These are phyloP conservation scores for Equus przewalskii DNA, from an alignment of 2,113 vertebrate species.

Conservation along the genomic window DNA sequence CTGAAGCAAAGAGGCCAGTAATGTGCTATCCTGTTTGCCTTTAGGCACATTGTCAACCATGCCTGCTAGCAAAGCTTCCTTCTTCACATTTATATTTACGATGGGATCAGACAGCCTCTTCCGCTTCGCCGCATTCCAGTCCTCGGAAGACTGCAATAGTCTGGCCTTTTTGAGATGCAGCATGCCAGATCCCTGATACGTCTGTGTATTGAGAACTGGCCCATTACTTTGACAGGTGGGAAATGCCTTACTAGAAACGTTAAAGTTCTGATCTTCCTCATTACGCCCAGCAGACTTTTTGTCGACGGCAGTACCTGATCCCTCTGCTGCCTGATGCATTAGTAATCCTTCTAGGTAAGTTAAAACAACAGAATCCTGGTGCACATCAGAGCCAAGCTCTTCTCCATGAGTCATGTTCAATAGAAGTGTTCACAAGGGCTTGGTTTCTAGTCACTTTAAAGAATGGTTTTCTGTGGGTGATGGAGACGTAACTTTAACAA, in stretches of 20 bases:
- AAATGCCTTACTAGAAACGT: constrained; percentile 90
- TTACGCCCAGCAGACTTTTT: constrained; percentile 92
- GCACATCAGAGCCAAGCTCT: constrained; percentile 99
- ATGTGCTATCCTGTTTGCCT: constrained; percentile 96
- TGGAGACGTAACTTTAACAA: constrained; percentile 77
- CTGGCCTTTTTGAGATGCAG: constrained; percentile 98
- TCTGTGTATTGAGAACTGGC: constrained; percentile 89
- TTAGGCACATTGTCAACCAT: constrained; percentile 93
- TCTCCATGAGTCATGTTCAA: constrained; percentile 99
- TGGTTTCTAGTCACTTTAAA: constrained; percentile 87
- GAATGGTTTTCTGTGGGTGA: constrained; percentile 73
- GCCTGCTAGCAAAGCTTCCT: constrained; percentile 92
- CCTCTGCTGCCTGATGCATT: constrained; percentile 99
- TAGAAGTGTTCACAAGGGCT: constrained; percentile 92
- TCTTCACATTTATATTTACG: constrained; percentile 93
- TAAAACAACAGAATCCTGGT: constrained; percentile 99
- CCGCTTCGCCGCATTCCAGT: constrained; percentile 94
- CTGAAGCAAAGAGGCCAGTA: constrained; percentile 98
- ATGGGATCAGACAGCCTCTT: constrained; percentile 92
- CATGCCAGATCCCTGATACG: constrained; percentile 91
- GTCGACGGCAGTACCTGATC: constrained; percentile 94
- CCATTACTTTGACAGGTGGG: constrained; percentile 92
- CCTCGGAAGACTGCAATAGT: constrained; percentile 95
- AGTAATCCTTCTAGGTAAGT: constrained; percentile 99
- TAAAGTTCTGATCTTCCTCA: constrained; percentile 93